Base-by-base conservation (phyloP, 2,113 vertebrate genomes). In the Paraplagusia blochii region DNA sequence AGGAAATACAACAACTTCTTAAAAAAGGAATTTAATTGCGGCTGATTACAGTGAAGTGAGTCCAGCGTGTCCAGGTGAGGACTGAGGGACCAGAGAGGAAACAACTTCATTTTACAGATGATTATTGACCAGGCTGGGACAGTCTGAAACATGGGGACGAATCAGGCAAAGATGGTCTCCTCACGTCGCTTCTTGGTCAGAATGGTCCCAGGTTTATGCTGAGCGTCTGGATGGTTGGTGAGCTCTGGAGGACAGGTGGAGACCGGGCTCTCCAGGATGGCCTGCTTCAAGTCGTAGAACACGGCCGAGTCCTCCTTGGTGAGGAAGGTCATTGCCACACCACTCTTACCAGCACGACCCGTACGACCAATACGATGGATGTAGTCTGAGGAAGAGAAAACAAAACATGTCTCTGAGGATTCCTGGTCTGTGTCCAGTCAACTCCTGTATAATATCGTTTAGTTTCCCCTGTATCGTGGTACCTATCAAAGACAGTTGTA, bases 341-440 rank as follows among this genome's bases (percentile, higher is more conserved):
- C 97, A 8, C 97, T 98, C 92, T 99, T 98, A 54, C 97, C 97
- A 0, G 97, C 97, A 73, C 97, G 92, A 72, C 97, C 97, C 0
- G 97, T 99, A 76, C 97, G 93, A 51, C 97, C 97, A 4, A 99
- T 98, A 81, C 97, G 95, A 86, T 99, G 97, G 88, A 98, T 98
- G 51, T 98, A 98, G 82, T 98, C 97, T 98, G 68, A 2, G 42
- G 34, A 33, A 1, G 14, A 44, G 13, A 5, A n/a, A 50, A 10
- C 0, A 38, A 9, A 10, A 10, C n/a, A 9, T 39, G 45, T 8
- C n/a, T 19, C 2, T 15, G 15, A 1, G 44, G 15, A 35, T 36
- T 36, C 22, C 36, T 7, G 42, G n/a, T 39, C 22, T 29, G 2
- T 29, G 22, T 29, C 22, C 22, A 29, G 22, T 4, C 3, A 29